Conservation (phyloP, 1,140 invertebrate species). For the Polyergus mexicanus region DNA sequence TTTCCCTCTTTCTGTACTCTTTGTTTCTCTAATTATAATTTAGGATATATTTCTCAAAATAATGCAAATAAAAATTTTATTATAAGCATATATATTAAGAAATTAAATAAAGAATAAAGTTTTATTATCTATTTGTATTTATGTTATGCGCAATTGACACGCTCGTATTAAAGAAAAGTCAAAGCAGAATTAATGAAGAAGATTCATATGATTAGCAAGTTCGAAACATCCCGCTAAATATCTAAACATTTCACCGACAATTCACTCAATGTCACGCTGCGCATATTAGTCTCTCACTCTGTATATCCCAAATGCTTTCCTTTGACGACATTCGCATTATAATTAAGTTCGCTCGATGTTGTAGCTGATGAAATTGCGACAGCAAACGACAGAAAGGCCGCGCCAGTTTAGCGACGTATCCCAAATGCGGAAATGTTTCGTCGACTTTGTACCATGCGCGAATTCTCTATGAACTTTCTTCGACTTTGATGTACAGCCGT, state of each 20-base stretch:
- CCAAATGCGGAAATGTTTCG: constrained; percentile 44
- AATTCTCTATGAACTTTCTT: constrained; percentile 38
- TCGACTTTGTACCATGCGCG: constrained; percentile 11
- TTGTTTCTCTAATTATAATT: no score
- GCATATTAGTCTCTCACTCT: not conserved
- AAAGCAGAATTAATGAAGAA: not conserved
- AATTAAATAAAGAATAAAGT: not conserved
- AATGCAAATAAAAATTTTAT: not conserved
- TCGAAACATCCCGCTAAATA: not conserved
- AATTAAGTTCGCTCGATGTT: constrained; percentile 46
- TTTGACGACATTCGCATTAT: constrained; percentile 34
- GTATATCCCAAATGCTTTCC: constrained; percentile 8
- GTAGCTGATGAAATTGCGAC: constrained; percentile 15
- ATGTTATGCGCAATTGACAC: not conserved
- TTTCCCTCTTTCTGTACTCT: no score
- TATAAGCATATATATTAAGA: not conserved
- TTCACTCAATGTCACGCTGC: not conserved
- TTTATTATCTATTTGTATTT: not conserved
- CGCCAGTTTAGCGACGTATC: not conserved
- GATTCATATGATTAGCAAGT: not conserved
- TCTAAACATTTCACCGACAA: not conserved
- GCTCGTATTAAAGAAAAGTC: not conserved
- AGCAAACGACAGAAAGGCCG: constrained; percentile 1
- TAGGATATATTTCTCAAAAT: not conserved
- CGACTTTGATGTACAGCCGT: constrained; percentile 42